A percentile compares a stretch with the other conserved stretches of the same genome.
phyloP scores from a whole-genome alignment of 2,113 vertebrate species.

The Panurus biarmicus region DNA sequence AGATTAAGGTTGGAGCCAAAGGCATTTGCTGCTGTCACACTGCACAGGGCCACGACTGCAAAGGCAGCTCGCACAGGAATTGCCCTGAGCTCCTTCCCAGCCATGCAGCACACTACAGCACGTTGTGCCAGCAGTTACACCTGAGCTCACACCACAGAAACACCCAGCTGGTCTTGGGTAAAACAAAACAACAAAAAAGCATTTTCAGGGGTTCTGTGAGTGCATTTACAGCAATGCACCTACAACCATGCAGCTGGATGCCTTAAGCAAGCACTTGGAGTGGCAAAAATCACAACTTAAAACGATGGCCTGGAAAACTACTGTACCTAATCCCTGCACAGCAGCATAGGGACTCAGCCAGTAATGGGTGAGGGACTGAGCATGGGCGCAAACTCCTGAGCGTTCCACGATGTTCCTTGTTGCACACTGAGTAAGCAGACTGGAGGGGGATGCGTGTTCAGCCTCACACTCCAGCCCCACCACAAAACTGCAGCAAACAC shows the following conservation, averaged over 20 bases:
- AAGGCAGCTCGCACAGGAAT: not conserved
- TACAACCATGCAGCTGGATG: too few species aligned
- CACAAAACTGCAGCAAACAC: too few species aligned
- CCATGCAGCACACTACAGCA: fast-evolving
- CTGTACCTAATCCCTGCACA: not conserved
- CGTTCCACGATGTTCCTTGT: fast-evolving
- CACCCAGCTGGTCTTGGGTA: not conserved
- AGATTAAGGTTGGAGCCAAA: not conserved
- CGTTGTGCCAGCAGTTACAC: not conserved
- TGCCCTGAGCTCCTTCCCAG: not conserved
- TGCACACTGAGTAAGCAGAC: not conserved
- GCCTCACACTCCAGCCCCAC: not conserved
- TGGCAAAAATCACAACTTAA: not conserved
- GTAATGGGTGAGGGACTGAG: too few species aligned
- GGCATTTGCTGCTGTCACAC: not conserved
- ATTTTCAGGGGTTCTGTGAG: not conserved
- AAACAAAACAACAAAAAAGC: not conserved
- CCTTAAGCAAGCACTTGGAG: not conserved
- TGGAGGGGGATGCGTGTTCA: not conserved
- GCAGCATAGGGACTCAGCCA: fast-evolving
- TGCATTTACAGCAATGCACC: not conserved
- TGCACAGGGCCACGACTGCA: not conserved
- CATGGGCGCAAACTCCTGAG: too few species aligned
- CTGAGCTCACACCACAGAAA: not conserved
- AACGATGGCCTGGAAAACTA: not conserved